Base-by-base conservation (phyloP, 1,140 invertebrate genomes). In the Mylabris phalerata region DNA sequence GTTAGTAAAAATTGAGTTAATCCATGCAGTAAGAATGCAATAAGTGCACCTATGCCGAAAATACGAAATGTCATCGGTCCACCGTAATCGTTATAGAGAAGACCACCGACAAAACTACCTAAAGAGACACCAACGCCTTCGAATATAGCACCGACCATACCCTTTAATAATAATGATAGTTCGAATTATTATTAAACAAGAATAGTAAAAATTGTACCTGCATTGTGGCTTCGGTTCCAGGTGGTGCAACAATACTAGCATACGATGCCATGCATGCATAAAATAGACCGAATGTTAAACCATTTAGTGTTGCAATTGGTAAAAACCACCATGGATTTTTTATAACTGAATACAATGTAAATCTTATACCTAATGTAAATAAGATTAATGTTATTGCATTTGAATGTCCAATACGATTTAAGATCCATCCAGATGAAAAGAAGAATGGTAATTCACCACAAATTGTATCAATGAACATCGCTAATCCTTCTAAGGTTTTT, bases 181-280 rank as follows among this genome's bases (percentile, higher is more conserved):
- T 26, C n/a, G 25, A 25, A 26, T 13, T 49, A 51, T 38, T 42
- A 40, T 40, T 40, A 7, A 9, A 39, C 6, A 42, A 43, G 44
- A 27, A 43, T 48, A 19, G 24, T 49, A 43, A 42, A 41, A 50
- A 52, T 25, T 51, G 65, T 72, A 84, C 83, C 76, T 90, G 88
- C 47, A 93, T 84, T 24, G 92, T 95, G 2, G 89, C 87, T 72
- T 91, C 87, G 1, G 88, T 90, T 9, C 92, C 92, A 1, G 84
- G 79, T n/a, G 92, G 90, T 4, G 92, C 85, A 2, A 93, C 83
- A 63, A 87, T 83, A 70, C 86, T 90, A 1, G 91, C 91, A 75
- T 94, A 95, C 0, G 89, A 90, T 6, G 91, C 85, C 85, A 95
- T 92, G 6, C 90, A 86, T 0, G 92, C 83, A 77, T 92, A 96